Conservation (phyloP, 2,113 vertebrate genomes). For the Phyllostomus hastatus region DNA sequence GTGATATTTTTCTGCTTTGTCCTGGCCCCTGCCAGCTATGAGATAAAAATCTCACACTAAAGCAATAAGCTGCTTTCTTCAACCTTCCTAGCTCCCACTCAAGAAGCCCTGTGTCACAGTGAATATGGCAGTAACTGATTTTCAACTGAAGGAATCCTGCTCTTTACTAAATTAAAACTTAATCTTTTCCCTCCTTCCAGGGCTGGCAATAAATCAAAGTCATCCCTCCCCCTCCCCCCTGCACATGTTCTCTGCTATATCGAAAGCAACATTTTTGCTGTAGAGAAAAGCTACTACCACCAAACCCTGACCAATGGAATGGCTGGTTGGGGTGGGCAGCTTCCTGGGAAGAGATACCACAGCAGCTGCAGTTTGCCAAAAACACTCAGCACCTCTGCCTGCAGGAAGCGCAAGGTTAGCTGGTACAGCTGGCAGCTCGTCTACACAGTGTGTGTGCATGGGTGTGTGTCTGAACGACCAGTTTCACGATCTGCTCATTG, state of each 20-base stretch:
- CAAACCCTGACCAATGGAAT: background rate
- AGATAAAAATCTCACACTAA: background rate
- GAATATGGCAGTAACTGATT: background rate
- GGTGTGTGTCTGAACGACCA: background rate
- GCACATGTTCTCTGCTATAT: background rate
- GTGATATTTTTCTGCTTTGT: background rate
- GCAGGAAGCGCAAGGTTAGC: background rate
- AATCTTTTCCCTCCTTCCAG: background rate
- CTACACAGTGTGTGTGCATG: fast-evolving
- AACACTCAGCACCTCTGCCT: background rate
- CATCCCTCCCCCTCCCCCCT: background rate
- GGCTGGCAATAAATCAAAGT: slow-evolving; percentile 35
- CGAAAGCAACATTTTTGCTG: background rate
- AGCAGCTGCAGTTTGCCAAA: background rate
- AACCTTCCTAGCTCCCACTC: background rate
- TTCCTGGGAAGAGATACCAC: background rate
- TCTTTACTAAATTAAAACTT: slow-evolving; percentile 31
- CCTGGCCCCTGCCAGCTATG: background rate
- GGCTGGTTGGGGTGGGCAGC: background rate
- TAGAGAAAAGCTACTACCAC: background rate
- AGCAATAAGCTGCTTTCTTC: background rate
- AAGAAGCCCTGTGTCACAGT: background rate
- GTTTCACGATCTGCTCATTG: background rate
- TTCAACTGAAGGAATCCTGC: background rate
- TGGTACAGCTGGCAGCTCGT: background rate